These are phyloP conservation scores for Eulemur rufifrons DNA, from an alignment of 2,113 vertebrate genomes.

Conservation along the genomic window DNA sequence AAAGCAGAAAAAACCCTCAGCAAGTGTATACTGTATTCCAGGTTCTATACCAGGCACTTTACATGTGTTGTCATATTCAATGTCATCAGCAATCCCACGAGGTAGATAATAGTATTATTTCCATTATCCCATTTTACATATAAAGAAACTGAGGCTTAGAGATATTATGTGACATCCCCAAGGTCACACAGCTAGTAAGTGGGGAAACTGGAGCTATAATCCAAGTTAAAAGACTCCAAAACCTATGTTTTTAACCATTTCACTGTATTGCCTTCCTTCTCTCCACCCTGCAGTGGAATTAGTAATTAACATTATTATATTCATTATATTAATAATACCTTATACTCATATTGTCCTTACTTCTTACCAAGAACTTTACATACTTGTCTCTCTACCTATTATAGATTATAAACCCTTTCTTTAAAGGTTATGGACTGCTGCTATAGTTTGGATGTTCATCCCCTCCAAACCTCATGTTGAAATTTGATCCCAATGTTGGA, in stretches of 20 bases:
- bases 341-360: neutral
- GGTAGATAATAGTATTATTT: neutral
- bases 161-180: neutral
- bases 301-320: constrained; percentile 27
- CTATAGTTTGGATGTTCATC: too few relatives aligned
- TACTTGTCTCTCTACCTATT: neutral
- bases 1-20: neutral
- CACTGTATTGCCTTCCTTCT: neutral
- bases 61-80: neutral
- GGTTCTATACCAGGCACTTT: neutral
- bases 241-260: neutral
- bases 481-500: too few relatives aligned
- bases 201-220: neutral
- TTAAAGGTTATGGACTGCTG: neutral
- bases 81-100: neutral
- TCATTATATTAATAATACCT: neutral
- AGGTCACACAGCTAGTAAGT: neutral
- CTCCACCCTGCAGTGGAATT: neutral
- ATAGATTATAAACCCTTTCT: neutral
- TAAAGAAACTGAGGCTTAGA: neutral
- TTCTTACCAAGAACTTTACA: constrained; percentile 8
- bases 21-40: neutral
- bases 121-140: neutral
- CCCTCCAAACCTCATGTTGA: too few relatives aligned
- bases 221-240: neutral